These are phyloP conservation scores for Nipponia nippon DNA, from an alignment of 2,113 vertebrate genomes.

Conservation along the genomic window DNA sequence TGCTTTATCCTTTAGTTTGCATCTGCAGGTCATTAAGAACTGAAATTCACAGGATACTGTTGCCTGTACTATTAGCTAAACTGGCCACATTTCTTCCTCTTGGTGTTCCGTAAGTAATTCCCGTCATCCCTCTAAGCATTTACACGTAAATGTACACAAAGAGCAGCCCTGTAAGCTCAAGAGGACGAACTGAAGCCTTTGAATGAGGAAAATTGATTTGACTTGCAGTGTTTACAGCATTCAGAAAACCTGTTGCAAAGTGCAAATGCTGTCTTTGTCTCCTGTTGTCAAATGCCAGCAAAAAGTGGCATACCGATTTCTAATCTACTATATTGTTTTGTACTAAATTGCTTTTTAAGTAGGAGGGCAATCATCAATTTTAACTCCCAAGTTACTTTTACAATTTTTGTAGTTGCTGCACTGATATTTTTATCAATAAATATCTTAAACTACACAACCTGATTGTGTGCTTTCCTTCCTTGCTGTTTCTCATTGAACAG, in stretches of 20 bases:
- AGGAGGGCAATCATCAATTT: background rate
- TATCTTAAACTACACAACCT: fast-evolving
- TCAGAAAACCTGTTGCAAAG: background rate
- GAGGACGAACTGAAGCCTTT: background rate
- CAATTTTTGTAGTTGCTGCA: fast-evolving
- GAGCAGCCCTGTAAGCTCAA: background rate
- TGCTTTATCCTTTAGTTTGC: fast-evolving
- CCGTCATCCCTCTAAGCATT: background rate
- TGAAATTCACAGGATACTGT: fast-evolving
- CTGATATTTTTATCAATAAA: background rate
- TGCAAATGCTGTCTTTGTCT: fast-evolving
- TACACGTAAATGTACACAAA: fast-evolving
- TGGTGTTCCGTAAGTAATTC: fast-evolving
- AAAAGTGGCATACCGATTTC: fast-evolving
- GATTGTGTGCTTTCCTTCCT: background rate
- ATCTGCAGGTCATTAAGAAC: fast-evolving
- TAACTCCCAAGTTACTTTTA: fast-evolving
- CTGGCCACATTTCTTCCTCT: fast-evolving
- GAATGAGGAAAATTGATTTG: background rate
- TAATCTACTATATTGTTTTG: too few relatives aligned
- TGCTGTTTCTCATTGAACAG: fast-evolving
- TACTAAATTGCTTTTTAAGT: background rate
- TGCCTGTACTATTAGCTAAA: background rate
- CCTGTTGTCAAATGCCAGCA: background rate
- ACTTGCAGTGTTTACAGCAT: fast-evolving